These are phyloP conservation scores for Drosophila mulleri DNA, from an alignment of 2,888 invertebrate genomes.

Conservation along the genomic window DNA sequence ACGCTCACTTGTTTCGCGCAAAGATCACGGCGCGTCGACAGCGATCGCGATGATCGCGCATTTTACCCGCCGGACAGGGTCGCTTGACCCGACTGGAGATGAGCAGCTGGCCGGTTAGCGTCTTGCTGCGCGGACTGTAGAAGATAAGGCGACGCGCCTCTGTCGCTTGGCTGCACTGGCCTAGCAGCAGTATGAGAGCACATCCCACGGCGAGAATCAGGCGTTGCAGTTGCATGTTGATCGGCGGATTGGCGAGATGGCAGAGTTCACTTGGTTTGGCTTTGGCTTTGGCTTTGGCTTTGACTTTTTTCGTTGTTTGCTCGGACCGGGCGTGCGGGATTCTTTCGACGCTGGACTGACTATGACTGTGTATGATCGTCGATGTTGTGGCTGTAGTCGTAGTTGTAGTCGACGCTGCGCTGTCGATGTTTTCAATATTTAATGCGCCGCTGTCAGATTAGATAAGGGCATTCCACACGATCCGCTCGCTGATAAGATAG, in stretches of 20 bases:
- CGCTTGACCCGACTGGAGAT: conserved; percentile 54
- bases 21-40: conserved; percentile 79
- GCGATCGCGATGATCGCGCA: conserved; percentile 80
- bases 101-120: conserved; percentile 74
- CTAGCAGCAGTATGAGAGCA: conserved; percentile 53
- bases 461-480: conserved; percentile 38
- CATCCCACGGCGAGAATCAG: conserved; percentile 46
- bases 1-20: conserved; percentile 51
- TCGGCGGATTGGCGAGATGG: background rate
- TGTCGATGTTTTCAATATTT: conserved; percentile 46
- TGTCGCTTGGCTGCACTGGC: conserved; percentile 37
- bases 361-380: conserved; percentile 52
- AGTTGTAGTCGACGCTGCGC: conserved; percentile 12
- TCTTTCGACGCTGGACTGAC: conserved; percentile 15
- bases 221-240: conserved; percentile 54
- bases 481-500: conserved; percentile 32
- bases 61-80: conserved; percentile 77
- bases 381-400: conserved; percentile 28
- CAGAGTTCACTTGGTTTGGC: background rate
- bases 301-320: background rate
- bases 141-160: conserved; percentile 73
- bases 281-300: background rate
- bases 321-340: conserved; percentile 17
- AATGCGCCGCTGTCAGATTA: conserved; percentile 52
- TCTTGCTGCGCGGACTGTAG: conserved; percentile 60